Evolutionary conservation across 1,140 invertebrate genomes (phyloP), one percentile per base, ranked within the genome.

Genomic region (Pygmarrhopalites habei): DNA sequence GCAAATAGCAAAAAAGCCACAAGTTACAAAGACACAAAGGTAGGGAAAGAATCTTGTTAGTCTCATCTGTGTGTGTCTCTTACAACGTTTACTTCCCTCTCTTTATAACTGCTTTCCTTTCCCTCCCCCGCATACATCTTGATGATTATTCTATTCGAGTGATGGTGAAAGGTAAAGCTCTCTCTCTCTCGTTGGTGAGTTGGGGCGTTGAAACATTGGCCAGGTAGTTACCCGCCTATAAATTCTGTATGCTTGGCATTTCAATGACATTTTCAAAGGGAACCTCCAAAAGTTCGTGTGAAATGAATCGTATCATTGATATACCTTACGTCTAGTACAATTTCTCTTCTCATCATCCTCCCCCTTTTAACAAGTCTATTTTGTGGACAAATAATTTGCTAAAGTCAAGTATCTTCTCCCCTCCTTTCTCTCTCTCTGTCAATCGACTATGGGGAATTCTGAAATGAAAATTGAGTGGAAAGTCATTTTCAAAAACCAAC

Each of bases 241-340:
- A 53, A 25, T 28, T 30, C 51, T 26, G 32, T 58, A 19, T 58
- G 17, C 30, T 19, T 59, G 57, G 39, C 44, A 57, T 57, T 57
- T 57, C 10, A 19, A 19, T 57, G 55, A 57, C 55, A 57, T 57
- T 57, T 57, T 29, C 55, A 41, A 39, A 32, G 21, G 26, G 52
- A 57, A 57, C 21, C 55, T 21, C 30, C 30, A 17, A 59, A 59
- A 59, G 41, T 59, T 59, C 43, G 57, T 59, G 41, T 58, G 43
- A 59, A 59, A 59, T 59, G 57, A 59, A 59, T 59, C 41, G 39
- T 59, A 59, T 59, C 43, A 59, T 59, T 43, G 55, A 49, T 49
- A n/a, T n/a, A 49, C 14, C 19, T 49, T 14, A 21, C 23, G 35
- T n/a, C n/a, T 49, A 19, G 19, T 49, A 19, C 46, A 12, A 49